Evolutionary conservation across 2,113 vertebrate species (phyloP), one percentile per base, ranked within the genome.

Genomic region (Argyrosomus japonicus): DNA sequence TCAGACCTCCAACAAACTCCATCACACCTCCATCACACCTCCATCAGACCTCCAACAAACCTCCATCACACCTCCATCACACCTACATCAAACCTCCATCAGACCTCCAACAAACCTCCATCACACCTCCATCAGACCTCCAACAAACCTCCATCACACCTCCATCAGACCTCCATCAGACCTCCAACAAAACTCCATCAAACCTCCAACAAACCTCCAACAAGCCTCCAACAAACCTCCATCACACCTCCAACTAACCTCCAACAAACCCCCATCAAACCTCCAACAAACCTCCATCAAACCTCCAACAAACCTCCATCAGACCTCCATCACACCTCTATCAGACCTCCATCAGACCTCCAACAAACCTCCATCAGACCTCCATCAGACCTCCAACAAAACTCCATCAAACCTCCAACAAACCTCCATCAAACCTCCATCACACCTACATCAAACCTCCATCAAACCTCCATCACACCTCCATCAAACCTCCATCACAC

Each of bases 251-350:
- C 56, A n/a, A n/a, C n/a, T n/a, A n/a, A n/a, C n/a, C n/a, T n/a
- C n/a, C n/a, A n/a, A n/a, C n/a, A n/a, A n/a, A n/a, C n/a, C n/a
- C n/a, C n/a, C n/a, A n/a, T n/a, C n/a, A n/a, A n/a, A n/a, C 62
- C 62, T 8, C 62, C 57, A 25, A 25, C 53, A 12, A 19, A 6
- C 36, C 63, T 6, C 23, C 53, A 9, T 12, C 53, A 64, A 2
- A 15, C 54, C 61, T 77, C 43, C 56, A n/a, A n/a, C n/a, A n/a
- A n/a, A n/a, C 62, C 62, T 8, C 62, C 57, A 25, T 56, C 53
- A 12, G 19, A 6, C 36, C 63, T 6, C 23, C 53, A 9, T 12
- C 53, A 64, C 2, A 15, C 54, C 61, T 77, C 43, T n/a, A n/a
- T n/a, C n/a, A n/a, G n/a, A n/a, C n/a, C n/a, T n/a, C n/a, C n/a